A percentile compares a stretch with the other conserved stretches of the same genome.
phyloP scores from a whole-genome alignment of 1,140 invertebrate species.

The Megalonaias nervosa region DNA sequence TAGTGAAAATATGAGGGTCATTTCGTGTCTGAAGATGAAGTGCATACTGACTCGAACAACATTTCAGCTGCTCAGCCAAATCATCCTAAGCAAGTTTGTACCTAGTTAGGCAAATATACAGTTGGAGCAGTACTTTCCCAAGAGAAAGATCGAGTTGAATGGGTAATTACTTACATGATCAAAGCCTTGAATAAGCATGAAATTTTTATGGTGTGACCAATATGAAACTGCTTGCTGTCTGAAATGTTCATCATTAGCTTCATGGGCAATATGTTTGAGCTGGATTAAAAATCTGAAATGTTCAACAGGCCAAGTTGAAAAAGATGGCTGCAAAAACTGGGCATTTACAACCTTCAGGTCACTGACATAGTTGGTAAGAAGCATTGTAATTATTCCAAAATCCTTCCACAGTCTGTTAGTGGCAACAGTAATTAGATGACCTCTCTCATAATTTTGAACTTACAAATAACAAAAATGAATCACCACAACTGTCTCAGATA shows the following conservation, averaged over 20 bases:
- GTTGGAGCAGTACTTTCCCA: constrained; percentile 56
- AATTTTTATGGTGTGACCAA: constrained; percentile 67
- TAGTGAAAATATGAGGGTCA: constrained; percentile 23
- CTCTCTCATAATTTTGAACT: too few species aligned
- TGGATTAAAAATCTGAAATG: constrained; percentile 39
- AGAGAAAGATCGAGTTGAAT: constrained; percentile 38
- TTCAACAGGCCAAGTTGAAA: constrained; percentile 47
- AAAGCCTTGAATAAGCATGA: constrained; percentile 61
- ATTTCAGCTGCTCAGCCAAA: neutral
- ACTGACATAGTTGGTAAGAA: constrained; percentile 43
- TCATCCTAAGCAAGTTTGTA: constrained; percentile 6
- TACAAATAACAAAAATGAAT: too few species aligned
- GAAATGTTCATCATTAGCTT: constrained; percentile 36
- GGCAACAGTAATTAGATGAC: too few species aligned
- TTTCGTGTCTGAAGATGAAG: neutral
- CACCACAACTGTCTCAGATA: too few species aligned
- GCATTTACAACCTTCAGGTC: constrained; percentile 48
- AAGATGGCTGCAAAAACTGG: constrained; percentile 28
- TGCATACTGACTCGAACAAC: constrained; percentile 13
- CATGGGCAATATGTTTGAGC: constrained; percentile 44
- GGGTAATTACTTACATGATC: constrained; percentile 44
- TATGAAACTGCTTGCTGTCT: too few species aligned
- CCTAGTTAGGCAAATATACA: constrained; percentile 31
- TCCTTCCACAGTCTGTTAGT: constrained; percentile 29
- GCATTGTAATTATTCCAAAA: constrained; percentile 50